These are phyloP conservation scores for Poecilia gillii DNA, from an alignment of 2,797 vertebrate genomes.

Conservation along the genomic window DNA sequence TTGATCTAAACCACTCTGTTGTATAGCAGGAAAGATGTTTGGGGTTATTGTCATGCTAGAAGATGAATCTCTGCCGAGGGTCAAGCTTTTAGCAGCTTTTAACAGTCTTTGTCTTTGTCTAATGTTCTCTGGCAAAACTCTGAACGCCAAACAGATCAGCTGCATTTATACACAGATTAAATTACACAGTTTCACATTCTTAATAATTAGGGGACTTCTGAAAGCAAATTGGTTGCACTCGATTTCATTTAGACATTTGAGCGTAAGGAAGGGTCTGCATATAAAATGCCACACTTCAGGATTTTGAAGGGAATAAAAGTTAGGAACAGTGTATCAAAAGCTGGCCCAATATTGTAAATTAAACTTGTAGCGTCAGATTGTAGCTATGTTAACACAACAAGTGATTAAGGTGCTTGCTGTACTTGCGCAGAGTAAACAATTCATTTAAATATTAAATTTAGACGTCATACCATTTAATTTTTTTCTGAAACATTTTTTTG, in stretches of 20 bases:
- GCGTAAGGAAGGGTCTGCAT: background rate
- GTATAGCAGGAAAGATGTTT: background rate
- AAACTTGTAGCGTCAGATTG: background rate
- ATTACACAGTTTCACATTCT: background rate
- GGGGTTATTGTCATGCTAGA: background rate
- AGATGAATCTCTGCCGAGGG: background rate
- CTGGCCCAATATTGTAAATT: background rate
- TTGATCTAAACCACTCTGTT: background rate
- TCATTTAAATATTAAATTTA: background rate
- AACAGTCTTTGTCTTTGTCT: background rate
- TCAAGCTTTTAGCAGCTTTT: background rate
- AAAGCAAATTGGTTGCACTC: background rate
- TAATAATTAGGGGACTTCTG: background rate
- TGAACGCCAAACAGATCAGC: background rate
- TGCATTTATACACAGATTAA: background rate
- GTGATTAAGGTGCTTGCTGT: background rate
- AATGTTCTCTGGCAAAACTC: background rate
- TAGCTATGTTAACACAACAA: background rate
- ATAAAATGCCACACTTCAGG: background rate
- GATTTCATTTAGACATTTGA: background rate
- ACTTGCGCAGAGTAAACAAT: background rate
- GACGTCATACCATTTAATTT: background rate
- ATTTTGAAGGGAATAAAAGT: background rate
- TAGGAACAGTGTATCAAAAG: background rate
- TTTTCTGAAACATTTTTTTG: background rate